phyloP scores from a whole-genome alignment of 2,113 vertebrate species.

The Saccopteryx leptura region DNA sequence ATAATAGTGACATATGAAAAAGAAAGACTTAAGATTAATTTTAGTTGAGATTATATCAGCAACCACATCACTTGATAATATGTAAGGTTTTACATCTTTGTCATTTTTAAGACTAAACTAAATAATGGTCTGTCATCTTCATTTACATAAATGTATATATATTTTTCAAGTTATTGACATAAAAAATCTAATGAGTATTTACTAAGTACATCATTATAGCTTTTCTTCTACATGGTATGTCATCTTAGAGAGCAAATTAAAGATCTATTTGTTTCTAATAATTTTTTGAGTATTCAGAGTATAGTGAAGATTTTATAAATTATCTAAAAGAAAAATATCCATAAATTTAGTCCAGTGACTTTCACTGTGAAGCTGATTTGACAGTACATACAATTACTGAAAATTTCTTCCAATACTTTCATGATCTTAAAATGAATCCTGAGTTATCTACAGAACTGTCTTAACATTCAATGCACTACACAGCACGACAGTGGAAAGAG shows the following conservation, averaged over 20 bases:
- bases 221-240: background rate
- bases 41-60: background rate
- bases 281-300: conserved; percentile 22
- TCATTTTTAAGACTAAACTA: background rate
- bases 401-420: background rate
- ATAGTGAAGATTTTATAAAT: background rate
- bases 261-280: background rate
- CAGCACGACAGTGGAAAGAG: background rate
- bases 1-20: background rate
- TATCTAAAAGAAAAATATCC: background rate
- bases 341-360: background rate
- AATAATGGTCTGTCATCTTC: background rate
- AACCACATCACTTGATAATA: background rate
- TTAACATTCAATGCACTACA: background rate
- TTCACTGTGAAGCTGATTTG: background rate
- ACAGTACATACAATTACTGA: background rate
- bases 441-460: background rate
- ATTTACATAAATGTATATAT: background rate
- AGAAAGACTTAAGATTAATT: background rate
- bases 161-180: conserved; percentile 36
- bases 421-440: background rate
- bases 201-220: background rate
- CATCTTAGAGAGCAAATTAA: background rate
- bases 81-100: background rate
- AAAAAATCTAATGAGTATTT: background rate